Conservation (phyloP, 2,797 vertebrate species). For the Neomorphus geoffroyi region DNA sequence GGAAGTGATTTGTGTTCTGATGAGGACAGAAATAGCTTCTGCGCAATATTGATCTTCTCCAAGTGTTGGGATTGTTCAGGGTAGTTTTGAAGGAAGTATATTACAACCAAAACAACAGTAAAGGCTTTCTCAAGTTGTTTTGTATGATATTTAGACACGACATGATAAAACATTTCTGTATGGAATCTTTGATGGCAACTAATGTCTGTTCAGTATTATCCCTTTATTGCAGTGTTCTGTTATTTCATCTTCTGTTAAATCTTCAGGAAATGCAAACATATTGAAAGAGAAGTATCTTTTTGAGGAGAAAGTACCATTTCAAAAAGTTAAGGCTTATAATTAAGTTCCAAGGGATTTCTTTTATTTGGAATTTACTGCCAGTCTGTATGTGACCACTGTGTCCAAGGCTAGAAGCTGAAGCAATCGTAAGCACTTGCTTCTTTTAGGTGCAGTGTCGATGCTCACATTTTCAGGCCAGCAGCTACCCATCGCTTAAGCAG, state of each 20-base stretch:
- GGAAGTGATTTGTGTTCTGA: background rate
- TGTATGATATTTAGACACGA: background rate
- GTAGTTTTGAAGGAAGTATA: background rate
- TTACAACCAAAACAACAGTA: background rate
- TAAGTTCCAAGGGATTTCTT: background rate
- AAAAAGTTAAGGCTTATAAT: background rate
- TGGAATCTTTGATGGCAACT: background rate
- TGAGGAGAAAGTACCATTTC: background rate
- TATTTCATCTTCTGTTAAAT: background rate
- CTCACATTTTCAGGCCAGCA: background rate
- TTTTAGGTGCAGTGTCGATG: background rate
- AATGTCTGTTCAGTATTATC: background rate
- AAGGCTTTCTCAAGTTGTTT: background rate
- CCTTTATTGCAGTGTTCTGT: background rate
- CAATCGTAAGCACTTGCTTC: background rate
- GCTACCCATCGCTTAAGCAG: background rate
- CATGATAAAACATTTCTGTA: background rate
- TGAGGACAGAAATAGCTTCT: slow-evolving; percentile 13
- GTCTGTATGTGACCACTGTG: background rate
- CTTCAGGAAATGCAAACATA: background rate
- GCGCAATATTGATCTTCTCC: background rate
- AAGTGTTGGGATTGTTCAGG: background rate
- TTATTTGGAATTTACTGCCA: background rate
- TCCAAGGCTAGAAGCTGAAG: background rate
- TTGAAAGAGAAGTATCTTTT: background rate